Base-by-base conservation (phyloP, 2,113 vertebrate genomes). In the Steatornis caripensis region DNA sequence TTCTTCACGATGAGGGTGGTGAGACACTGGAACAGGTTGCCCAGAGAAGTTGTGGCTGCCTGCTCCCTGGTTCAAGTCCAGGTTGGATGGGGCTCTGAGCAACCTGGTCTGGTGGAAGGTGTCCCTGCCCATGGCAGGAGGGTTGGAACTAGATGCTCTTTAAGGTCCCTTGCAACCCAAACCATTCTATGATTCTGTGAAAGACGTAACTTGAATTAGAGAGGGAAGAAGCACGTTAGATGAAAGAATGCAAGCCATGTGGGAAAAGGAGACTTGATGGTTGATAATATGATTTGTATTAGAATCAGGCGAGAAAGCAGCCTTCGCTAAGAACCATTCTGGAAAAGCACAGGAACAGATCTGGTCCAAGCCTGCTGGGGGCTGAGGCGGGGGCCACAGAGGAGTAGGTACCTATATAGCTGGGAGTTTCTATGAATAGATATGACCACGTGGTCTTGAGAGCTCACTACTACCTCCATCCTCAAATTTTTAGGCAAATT, bases 331-430 rank as follows among this genome's bases (percentile, higher is more conserved):
- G 46, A 37, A 27, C 21, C 8, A 7, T 39, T 62, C 24, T 61
- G 32, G 21, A 78, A 48, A 55, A 58, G 17, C 10, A 57, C 26
- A 30, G 14, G 11, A 65, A 32, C 0, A 0, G 13, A 61, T 62
- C 17, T 70, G n/a, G 22, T 5, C 15, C 62, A 95, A 91, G n/a
- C 15, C 16, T 65, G 8, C 43, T 68, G 46, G 4, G 27, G 20
- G 9, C 23, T 51, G 57, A 37, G 12, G 6, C 23, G 87, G 81
- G 58, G 4, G 6, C 43, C 39, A 94, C 15, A 34, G 75, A 41
- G 32, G 4, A 93, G 26, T 22, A 32, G 19, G 19, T 49, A 48
- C 5, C 20, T 58, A 5, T 14, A 12, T 3, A 11, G 12, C n/a
- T 62, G 39, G 5, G 8, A 72, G 17, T 34, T 79, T 41, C 51